Evolutionary conservation across 2,113 vertebrate species (phyloP).

Genomic region (Clarias gariepinus): DNA sequence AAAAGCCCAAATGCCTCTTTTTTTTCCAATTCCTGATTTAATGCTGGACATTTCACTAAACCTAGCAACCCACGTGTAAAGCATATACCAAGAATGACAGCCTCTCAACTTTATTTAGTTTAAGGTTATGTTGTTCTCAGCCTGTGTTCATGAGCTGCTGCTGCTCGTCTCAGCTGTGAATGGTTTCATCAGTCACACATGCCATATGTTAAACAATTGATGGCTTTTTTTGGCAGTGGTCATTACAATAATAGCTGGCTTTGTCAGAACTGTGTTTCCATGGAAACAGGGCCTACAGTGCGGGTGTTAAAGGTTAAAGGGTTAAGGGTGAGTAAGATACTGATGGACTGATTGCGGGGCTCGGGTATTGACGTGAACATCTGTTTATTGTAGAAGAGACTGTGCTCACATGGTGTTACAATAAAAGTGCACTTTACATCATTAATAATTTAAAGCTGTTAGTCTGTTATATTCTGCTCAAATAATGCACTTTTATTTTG

Average conservation of each 20-base stretch:
- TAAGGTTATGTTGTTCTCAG: neutral
- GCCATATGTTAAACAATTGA: neutral
- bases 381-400: neutral
- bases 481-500: neutral
- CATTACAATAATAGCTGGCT: conserved; percentile 18
- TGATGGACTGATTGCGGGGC: conserved; percentile 1
- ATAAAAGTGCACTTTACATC: neutral
- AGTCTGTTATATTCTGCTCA: neutral
- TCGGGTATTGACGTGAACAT: neutral
- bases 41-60: neutral
- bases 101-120: neutral
- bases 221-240: neutral
- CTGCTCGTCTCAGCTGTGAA: neutral
- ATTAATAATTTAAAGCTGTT: neutral
- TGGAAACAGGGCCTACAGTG: conserved; percentile 32
- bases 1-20: neutral
- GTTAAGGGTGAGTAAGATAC: conserved; percentile 31
- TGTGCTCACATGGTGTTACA: neutral
- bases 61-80: neutral
- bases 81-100: neutral
- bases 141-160: neutral
- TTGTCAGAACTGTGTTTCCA: conserved; percentile 31
- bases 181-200: neutral
- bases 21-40: neutral
- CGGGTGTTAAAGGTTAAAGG: neutral